Evolutionary conservation across 2,888 invertebrate genomes (phyloP), one percentile per base, ranked within the genome.

Genomic region (Athripsodes cinereus): DNA sequence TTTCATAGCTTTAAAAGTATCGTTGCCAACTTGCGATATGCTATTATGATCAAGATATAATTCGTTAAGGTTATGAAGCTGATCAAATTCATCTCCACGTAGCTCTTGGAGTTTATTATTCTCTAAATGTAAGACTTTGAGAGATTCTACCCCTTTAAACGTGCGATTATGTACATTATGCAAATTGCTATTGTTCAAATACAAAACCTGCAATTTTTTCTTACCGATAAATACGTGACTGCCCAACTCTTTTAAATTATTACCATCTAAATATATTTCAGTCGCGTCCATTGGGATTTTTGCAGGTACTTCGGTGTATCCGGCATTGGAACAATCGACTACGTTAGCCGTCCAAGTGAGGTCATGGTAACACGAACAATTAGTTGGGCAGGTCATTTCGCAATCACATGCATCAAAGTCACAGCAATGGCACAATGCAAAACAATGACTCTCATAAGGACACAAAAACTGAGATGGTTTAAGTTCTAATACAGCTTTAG

Each of bases 361-460:
- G 71, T 92, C 92, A 72, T 91, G 89, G 78, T 86, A 92, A 69
- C 92, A 93, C 67, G 83, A 85, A 75, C 92, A 93, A 70, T 88
- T 87, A 68, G 82, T 82, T 50, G 92, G 92, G 72, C 92, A 93
- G 66, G 88, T 89, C 88, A 91, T 92, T 79, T 91, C 88, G 77
- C 92, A 93, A 74, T 93, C 92, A 74, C 92, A 93, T 53, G 90
- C 90, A 68, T 90, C 89, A 71, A 89, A 92, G 67, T 91, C 90
- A 76, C 92, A 93, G 74, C 92, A 93, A 72, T 90, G 89, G 72
- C 93, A 92, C 18, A 90, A 75, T n/a, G 90, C 86, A 69, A 90
- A 91, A 76, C 92, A 92, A 74, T 90, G 89, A 57, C 86, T 84
- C 67, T 86, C 85, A 72, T 91, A 91, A 20, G 84, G 84, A 71